Percentiles rank a stretch among this genome's conserved stretches.
Conservation (phyloP, 35 echinoderm and acorn worm genomes). For the Anneissia japonica region DNA sequence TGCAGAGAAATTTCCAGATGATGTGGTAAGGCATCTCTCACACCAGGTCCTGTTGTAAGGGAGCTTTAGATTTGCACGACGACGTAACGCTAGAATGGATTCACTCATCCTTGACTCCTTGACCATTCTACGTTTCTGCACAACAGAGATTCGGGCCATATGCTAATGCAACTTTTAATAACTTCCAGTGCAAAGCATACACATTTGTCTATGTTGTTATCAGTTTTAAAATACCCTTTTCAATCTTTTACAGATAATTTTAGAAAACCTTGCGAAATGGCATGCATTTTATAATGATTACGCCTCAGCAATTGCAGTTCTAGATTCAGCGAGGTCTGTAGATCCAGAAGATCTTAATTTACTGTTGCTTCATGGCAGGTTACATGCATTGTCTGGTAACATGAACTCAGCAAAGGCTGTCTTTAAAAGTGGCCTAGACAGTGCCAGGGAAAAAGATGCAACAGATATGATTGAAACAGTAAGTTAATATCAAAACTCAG, state of each 20-base stretch:
- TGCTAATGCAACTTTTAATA: too few species aligned
- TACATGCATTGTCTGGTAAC: slow-evolving; percentile 25
- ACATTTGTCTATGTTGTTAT: neutral
- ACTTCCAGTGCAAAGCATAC: too few species aligned
- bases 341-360: slow-evolving; percentile 34
- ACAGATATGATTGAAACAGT: slow-evolving; percentile 27
- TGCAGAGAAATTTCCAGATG: slow-evolving; percentile 39
- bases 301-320: slow-evolving; percentile 18
- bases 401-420: slow-evolving; percentile 19
- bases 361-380: slow-evolving; percentile 20
- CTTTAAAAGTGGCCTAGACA: slow-evolving; percentile 8
- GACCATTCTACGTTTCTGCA: too few species aligned
- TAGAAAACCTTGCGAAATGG: slow-evolving; percentile 49
- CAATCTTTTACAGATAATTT: slow-evolving; percentile 19
- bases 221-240: neutral
- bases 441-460: slow-evolving; percentile 11
- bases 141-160: too few species aligned
- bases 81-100: too few species aligned
- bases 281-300: slow-evolving; percentile 32
- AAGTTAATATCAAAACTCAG: too few species aligned
- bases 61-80: too few species aligned
- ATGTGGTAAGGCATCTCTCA: slow-evolving; percentile 38
- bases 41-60: too few species aligned
- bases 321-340: neutral
- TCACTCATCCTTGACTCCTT: too few species aligned